Conservation (phyloP, 37 sponge, comb jelly and placozoan species). For the Corticium candelabrum region DNA sequence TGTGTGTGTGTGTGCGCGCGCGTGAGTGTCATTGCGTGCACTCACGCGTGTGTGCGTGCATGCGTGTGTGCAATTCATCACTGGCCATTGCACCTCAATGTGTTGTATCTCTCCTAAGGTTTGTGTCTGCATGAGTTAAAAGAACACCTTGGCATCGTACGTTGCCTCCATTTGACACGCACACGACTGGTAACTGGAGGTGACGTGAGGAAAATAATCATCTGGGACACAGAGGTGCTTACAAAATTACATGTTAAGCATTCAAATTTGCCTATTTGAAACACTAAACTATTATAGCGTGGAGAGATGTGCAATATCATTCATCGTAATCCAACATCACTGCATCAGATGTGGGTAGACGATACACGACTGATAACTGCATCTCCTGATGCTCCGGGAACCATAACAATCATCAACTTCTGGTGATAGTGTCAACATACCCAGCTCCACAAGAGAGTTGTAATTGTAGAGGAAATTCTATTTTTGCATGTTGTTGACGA, state of each 20-base stretch:
- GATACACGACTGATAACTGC: constrained; percentile 63
- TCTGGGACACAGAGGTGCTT: not conserved
- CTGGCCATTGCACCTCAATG: too few relatives aligned
- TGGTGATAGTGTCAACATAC: constrained; percentile 45
- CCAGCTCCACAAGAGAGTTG: too few relatives aligned
- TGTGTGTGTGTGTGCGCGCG: too few relatives aligned
- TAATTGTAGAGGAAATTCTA: too few relatives aligned
- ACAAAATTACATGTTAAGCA: too few relatives aligned
- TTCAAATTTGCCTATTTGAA: not conserved
- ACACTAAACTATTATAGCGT: not conserved
- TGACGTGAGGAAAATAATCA: not conserved
- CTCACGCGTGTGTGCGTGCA: too few relatives aligned
- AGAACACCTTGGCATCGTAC: not conserved
- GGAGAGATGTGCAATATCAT: constrained; percentile 36
- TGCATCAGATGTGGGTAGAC: constrained; percentile 58
- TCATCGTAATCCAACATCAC: constrained; percentile 51
- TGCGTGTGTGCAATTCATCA: too few relatives aligned
- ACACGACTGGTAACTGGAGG: not conserved
- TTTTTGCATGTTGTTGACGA: too few relatives aligned
- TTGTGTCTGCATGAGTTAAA: not conserved
- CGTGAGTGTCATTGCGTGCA: too few relatives aligned
- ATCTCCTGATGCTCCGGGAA: constrained; percentile 79
- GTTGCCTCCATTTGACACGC: not conserved
- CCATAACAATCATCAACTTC: constrained; percentile 42
- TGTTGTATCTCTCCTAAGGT: too few relatives aligned